phyloP scores from a whole-genome alignment of 2,113 vertebrate species.

The Aramus guarauna region DNA sequence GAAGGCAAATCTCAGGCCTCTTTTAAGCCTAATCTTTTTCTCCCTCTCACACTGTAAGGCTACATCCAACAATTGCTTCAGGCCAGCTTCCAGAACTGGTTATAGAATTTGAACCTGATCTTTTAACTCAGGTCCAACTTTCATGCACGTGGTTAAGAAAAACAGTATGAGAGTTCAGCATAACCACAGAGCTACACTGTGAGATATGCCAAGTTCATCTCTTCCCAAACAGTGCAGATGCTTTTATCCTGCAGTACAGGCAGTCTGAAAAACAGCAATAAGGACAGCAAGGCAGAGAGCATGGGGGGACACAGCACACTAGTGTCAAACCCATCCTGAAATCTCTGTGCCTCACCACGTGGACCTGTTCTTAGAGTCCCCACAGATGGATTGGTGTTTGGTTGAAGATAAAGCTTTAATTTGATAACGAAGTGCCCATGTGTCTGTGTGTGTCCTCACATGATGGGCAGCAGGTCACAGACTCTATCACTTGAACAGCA shows the following conservation, averaged over 20 bases:
- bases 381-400: background rate
- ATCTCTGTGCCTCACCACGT: background rate
- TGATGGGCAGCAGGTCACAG: background rate
- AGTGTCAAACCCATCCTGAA: background rate
- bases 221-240: fast-evolving
- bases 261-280: background rate
- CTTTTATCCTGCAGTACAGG: background rate
- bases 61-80: background rate
- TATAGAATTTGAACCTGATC: background rate
- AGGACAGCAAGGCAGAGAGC: background rate
- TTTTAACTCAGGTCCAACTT: background rate
- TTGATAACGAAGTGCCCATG: fast-evolving
- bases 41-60: background rate
- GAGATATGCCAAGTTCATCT: background rate
- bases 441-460: background rate
- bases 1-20: background rate
- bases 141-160: background rate
- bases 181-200: background rate
- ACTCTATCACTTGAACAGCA: background rate
- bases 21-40: background rate
- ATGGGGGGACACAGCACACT: fast-evolving
- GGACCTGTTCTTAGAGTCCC: background rate
- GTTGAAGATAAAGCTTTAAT: background rate
- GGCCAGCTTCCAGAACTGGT: background rate
- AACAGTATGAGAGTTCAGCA: background rate